phyloP scores from a whole-genome alignment of 2,888 invertebrate species.

The Acrobeloides nanus region DNA sequence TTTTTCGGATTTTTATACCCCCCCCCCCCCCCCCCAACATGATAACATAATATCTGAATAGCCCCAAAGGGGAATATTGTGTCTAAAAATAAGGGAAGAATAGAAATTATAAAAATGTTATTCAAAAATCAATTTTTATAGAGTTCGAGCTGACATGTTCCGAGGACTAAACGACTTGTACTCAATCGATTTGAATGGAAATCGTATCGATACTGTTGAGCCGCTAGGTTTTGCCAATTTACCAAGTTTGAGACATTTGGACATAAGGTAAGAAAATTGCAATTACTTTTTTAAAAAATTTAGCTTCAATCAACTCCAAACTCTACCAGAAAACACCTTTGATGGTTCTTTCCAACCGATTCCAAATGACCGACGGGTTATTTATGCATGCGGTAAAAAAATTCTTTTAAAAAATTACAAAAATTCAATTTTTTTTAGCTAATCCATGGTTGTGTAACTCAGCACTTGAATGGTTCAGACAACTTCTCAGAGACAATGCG shows the following conservation, averaged over 20 bases:
- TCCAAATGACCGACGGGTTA: constrained; percentile 48
- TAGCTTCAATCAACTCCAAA: constrained; percentile 51
- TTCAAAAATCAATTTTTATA: constrained; percentile 27
- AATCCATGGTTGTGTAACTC: constrained; percentile 54
- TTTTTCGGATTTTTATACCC: too few species aligned
- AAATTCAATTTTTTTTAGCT: constrained; percentile 26
- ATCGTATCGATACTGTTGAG: constrained; percentile 47
- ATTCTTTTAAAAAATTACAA: background rate
- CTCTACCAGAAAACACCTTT: constrained; percentile 44
- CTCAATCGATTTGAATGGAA: constrained; percentile 52
- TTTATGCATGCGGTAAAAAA: constrained; percentile 48
- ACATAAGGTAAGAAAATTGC: constrained; percentile 42
- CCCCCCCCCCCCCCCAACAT: too few species aligned
- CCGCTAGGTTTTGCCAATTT: constrained; percentile 50
- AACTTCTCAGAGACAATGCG: constrained; percentile 46
- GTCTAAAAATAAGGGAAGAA: too few species aligned
- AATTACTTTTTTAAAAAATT: constrained; percentile 9
- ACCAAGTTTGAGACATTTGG: constrained; percentile 48
- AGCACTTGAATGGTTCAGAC: constrained; percentile 50
- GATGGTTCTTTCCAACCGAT: constrained; percentile 42
- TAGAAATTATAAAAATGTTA: too few species aligned
- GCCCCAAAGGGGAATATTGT: too few species aligned
- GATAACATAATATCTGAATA: too few species aligned
- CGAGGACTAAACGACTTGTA: constrained; percentile 48
- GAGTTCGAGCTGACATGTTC: constrained; percentile 51